Conservation (phyloP, 2,797 vertebrate genomes). For the Cossypha heuglini region DNA sequence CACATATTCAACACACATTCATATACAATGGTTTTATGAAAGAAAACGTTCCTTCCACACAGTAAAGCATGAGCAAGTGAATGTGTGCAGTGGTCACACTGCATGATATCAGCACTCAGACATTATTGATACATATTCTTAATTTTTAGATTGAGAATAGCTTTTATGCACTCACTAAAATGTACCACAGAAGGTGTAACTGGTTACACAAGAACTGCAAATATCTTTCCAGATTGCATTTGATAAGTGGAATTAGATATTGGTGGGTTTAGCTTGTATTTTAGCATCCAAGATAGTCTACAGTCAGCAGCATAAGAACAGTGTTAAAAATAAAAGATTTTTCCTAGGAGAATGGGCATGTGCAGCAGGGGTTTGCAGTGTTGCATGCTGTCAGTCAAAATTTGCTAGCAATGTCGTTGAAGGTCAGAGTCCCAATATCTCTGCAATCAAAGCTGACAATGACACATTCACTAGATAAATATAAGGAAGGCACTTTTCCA, state of each 20-base stretch:
- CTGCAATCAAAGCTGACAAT: constrained; percentile 61
- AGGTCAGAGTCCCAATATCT: constrained; percentile 73
- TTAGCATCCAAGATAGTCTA: not conserved
- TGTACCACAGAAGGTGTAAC: not conserved
- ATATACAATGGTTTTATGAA: not conserved
- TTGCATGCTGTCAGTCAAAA: constrained; percentile 73
- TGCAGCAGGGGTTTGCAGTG: constrained; percentile 46
- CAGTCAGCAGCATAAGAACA: not conserved
- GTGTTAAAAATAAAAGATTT: constrained; percentile 26
- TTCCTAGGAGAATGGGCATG: constrained; percentile 41
- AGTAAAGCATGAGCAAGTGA: not conserved
- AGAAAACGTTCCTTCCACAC: not conserved
- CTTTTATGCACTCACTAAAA: not conserved
- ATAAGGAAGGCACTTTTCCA: constrained; percentile 35
- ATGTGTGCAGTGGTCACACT: not conserved
- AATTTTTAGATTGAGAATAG: not conserved
- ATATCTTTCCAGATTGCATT: not conserved
- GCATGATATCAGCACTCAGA: not conserved
- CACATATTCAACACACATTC: fast-evolving
- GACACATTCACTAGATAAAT: constrained; percentile 50
- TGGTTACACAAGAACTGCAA: not conserved
- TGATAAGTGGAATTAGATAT: not conserved
- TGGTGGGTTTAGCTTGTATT: not conserved
- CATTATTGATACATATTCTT: not conserved
- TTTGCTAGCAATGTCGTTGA: constrained; percentile 74